A percentile compares a stretch with the other conserved stretches of the same genome.
phyloP scores from a whole-genome alignment of 2,113 vertebrate species.

The Pelecanoides urinatrix region DNA sequence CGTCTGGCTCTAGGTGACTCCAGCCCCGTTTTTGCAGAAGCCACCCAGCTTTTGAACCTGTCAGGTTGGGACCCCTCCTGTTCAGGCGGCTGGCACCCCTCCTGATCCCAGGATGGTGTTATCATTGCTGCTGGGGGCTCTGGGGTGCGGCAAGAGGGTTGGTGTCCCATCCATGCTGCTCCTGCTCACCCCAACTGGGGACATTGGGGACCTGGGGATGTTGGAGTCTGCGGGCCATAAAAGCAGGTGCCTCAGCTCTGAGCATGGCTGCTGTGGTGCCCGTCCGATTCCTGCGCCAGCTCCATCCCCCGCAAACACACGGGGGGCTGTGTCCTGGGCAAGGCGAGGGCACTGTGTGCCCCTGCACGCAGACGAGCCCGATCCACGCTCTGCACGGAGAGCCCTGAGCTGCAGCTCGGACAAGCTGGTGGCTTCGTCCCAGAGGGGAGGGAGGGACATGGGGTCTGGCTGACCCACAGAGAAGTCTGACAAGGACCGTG shows the following conservation, averaged over 20 bases:
- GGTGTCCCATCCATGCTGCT: neutral
- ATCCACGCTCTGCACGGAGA: accelerated
- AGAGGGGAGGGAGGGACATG: neutral
- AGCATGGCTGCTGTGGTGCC: neutral
- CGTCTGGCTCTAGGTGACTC: neutral
- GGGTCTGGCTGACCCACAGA: neutral
- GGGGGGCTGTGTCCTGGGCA: neutral
- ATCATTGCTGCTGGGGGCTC: neutral
- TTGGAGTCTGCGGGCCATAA: neutral
- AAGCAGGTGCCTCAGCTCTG: neutral
- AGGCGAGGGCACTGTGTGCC: accelerated
- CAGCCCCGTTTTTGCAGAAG: neutral
- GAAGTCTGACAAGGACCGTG: accelerated
- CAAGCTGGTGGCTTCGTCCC: neutral
- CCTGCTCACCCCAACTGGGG: neutral
- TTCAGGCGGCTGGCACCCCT: neutral
- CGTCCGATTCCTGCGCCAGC: accelerated
- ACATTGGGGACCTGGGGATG: accelerated
- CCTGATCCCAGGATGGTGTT: accelerated
- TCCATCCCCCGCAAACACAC: neutral
- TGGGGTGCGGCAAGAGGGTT: neutral
- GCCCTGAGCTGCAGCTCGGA: neutral
- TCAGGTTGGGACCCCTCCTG: neutral
- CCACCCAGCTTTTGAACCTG: neutral
- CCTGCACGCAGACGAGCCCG: accelerated